Evolutionary conservation across 2,888 invertebrate species (phyloP).

Genomic region (Schrankia costaestrigalis): DNA sequence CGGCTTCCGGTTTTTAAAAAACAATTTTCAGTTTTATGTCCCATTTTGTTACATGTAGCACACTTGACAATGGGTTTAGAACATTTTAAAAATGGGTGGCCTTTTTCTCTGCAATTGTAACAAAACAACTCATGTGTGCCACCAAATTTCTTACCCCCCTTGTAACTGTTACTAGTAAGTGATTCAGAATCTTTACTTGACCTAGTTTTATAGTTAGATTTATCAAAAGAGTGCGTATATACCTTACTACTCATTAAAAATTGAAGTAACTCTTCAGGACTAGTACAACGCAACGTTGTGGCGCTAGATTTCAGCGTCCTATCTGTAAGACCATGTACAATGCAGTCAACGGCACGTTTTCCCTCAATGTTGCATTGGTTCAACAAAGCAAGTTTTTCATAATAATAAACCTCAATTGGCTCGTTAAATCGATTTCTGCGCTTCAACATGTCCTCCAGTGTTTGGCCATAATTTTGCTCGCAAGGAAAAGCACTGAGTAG

Average conservation of each 20-base stretch:
- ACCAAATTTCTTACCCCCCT: not conserved
- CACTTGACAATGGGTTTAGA: slow-evolving; percentile 8
- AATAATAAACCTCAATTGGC: slow-evolving; percentile 16
- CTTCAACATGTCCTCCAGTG: slow-evolving; percentile 14
- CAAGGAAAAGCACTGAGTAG: not conserved
- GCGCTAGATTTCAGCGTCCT: not conserved
- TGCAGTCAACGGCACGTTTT: not conserved
- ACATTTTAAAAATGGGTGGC: slow-evolving; percentile 3
- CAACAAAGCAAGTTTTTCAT: slow-evolving; percentile 15
- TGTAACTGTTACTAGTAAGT: not conserved
- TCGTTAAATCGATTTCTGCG: slow-evolving; percentile 11
- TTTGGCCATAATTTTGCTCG: not conserved
- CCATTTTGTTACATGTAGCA: slow-evolving; percentile 7
- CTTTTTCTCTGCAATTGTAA: not conserved
- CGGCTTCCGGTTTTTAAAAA: not conserved
- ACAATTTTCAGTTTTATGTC: slow-evolving; percentile 5
- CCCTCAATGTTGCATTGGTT: slow-evolving; percentile 14
- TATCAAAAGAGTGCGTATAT: not conserved
- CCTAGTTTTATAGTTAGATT: not conserved
- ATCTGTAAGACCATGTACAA: not conserved
- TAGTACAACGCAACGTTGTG: not conserved
- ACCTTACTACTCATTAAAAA: not conserved
- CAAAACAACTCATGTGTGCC: not conserved
- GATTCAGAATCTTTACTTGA: not conserved
- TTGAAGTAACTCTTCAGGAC: slow-evolving; percentile 2